Evolutionary conservation across 2,113 vertebrate species (phyloP), one percentile per base, ranked within the genome.

Genomic region (Zosterops japonicus): DNA sequence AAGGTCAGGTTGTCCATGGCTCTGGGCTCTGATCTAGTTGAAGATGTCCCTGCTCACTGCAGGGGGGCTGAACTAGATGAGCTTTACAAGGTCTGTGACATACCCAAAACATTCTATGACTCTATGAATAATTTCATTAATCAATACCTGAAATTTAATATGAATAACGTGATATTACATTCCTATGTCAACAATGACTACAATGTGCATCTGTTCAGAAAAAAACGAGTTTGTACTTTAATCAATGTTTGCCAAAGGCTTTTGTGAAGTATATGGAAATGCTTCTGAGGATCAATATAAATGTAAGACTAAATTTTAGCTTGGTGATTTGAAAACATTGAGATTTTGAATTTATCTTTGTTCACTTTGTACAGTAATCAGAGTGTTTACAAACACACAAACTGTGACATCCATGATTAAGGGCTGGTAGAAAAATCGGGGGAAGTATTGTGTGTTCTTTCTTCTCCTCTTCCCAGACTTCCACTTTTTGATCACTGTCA

Each of bases 391-490:
- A 64, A 82, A 46, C 21, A 47, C 1, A 25, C 27, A 28, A 94
- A 55, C 29, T 13, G 8, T 68, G 20, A 49, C 25, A 8, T 65
- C 13, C 2, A 3, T 75, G 20, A 24, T 61, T 47, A 71, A 50
- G 19, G 23, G 5, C 18, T 75, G 52, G 35, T 65, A 65, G 18
- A 72, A 70, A 70, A 27, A 5, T 63, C 24, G 22, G 27, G 9
- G 15, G 5, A 74, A 65, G 22, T 0, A 0, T 61, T 25, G 3
- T 25, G 6, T 0, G 1, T 33, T 17, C 12, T 39, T 29, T 82
- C 15, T 57, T 81, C 28, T 60, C 39, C 9, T 87, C 35, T 56
- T 75, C 35, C 24, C 49, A 24, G 14, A 35, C 8, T 17, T 49
- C 41, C 36, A 44, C 5, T 64, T 88, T 88, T 44, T 61, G 46